Evolutionary conservation across 2,113 vertebrate genomes (phyloP).

Genomic region (Hippocampus barbouri): DNA sequence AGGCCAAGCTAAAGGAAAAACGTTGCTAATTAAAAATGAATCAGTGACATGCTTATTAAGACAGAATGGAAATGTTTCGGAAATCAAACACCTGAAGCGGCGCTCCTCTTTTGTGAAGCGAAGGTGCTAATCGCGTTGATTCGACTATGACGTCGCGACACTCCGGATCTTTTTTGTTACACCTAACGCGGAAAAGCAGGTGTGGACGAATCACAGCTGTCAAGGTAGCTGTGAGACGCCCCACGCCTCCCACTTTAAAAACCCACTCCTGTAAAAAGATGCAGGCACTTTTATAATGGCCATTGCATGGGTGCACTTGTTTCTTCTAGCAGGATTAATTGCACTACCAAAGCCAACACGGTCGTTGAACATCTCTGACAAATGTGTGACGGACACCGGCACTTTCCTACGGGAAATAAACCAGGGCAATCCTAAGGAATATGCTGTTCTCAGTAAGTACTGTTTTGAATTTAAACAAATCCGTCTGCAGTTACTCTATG

Average conservation of each 20-base stretch:
- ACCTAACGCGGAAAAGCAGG: slow-evolving; percentile 34
- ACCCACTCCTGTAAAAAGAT: slow-evolving; percentile 3
- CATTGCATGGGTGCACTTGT: slow-evolving; percentile 16
- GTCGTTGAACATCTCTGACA: slow-evolving; percentile 57
- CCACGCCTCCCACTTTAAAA: slow-evolving; percentile 50
- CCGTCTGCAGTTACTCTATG: not conserved
- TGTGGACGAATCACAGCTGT: not conserved
- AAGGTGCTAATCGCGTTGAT: slow-evolving; percentile 21
- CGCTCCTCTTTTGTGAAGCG: not conserved
- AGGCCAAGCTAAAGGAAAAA: not conserved
- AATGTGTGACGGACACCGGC: slow-evolving; percentile 70
- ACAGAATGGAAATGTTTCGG: not conserved
- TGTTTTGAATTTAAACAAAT: not conserved
- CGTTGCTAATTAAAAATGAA: not conserved
- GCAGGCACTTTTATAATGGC: slow-evolving; percentile 54
- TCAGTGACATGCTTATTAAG: not conserved
- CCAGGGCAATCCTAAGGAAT: slow-evolving; percentile 68
- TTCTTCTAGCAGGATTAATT: slow-evolving; percentile 30
- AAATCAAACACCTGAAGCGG: not conserved
- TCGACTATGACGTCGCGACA: slow-evolving; percentile 4
- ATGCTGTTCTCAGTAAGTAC: slow-evolving; percentile 82
- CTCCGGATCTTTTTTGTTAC: slow-evolving; percentile 20
- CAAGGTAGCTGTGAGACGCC: slow-evolving; percentile 19
- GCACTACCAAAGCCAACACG: not conserved
- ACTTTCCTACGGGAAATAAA: slow-evolving; percentile 77